These are phyloP conservation scores for Sarcophaga rosellei DNA, from an alignment of 2,888 invertebrate species.

Conservation along the genomic window DNA sequence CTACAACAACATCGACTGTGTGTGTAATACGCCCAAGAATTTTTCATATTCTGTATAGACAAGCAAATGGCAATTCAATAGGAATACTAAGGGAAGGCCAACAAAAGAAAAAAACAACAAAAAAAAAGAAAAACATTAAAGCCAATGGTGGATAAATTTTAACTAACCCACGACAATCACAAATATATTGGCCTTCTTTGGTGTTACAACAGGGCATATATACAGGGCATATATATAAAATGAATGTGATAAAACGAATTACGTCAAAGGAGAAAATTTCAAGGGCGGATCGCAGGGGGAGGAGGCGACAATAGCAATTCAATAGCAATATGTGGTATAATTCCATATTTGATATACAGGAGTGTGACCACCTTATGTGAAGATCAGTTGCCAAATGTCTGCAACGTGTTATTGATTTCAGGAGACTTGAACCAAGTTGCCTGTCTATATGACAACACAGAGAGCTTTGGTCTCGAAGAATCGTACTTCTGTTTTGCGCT, in stretches of 20 bases:
- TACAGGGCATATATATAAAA: constrained; percentile 9
- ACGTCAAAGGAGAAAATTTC: neutral
- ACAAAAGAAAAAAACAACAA: neutral
- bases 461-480: no score
- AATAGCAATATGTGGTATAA: no score
- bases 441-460: no score
- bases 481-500: no score
- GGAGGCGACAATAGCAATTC: no score
- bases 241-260: neutral
- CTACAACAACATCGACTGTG: neutral
- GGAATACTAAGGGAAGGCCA: neutral
- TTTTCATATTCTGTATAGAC: neutral
- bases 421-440: no score
- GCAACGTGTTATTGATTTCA: no score
- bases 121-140: constrained; percentile 26
- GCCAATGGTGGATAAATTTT: constrained; percentile 32
- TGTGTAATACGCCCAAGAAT: neutral
- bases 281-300: neutral
- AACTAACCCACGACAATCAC: constrained; percentile 36
- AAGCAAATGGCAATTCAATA: neutral
- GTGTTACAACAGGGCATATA: neutral
- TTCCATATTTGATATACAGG: no score
- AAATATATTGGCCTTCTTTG: constrained; percentile 38
- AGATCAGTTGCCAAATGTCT: no score
- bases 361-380: no score